Evolutionary conservation across 2,797 vertebrate genomes (phyloP).

Genomic region (Acipenser transmontanus): DNA sequence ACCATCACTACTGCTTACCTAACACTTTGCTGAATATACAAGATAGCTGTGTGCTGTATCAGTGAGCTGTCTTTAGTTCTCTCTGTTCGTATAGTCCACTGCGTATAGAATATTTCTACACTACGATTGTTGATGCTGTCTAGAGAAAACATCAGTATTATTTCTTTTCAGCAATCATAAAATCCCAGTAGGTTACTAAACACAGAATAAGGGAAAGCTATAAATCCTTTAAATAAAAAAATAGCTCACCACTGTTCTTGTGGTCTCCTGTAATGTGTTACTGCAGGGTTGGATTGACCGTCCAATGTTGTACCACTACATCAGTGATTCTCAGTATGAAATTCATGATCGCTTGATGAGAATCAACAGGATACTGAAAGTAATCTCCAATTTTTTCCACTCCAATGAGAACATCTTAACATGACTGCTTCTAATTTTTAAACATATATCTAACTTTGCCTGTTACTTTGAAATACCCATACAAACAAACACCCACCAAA

Average conservation of each 20-base stretch:
- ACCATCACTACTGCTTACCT: no score
- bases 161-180: no score
- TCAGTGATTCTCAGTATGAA: background rate
- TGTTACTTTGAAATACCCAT: background rate
- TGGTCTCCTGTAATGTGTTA: background rate
- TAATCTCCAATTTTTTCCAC: constrained; percentile 8
- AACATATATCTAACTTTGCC: background rate
- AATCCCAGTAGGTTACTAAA: background rate
- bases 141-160: no score
- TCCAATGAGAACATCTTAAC: constrained; percentile 14
- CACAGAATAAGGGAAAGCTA: background rate
- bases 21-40: background rate
- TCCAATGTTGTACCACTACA: background rate
- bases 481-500: background rate
- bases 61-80: no score
- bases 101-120: no score
- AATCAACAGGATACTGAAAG: constrained; percentile 16
- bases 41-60: no score
- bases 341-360: constrained; percentile 1
- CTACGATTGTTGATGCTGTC: no score
- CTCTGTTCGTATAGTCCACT: no score
- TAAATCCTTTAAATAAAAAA: background rate
- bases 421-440: constrained; percentile 2
- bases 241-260: background rate
- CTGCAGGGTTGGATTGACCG: constrained; percentile 12